Evolutionary conservation across 1,140 invertebrate species (phyloP).

Genomic region (Ceratitis capitata): DNA sequence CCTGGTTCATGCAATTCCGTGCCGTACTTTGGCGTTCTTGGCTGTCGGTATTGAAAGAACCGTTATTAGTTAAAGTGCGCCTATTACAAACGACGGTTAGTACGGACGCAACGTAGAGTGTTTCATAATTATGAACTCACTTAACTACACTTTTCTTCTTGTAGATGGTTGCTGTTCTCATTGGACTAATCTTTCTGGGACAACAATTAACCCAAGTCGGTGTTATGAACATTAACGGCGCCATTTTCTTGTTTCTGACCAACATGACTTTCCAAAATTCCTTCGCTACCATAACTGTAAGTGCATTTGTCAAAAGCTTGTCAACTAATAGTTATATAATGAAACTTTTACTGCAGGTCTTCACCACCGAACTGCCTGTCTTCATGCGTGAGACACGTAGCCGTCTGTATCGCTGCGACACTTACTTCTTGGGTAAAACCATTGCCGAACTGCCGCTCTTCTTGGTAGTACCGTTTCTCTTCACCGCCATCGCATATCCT

Average conservation of each 20-base stretch:
- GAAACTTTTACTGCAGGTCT: constrained; percentile 74
- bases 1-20: constrained; percentile 87
- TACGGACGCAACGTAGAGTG: constrained; percentile 68
- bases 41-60: constrained; percentile 88
- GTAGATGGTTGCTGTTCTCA: constrained; percentile 84
- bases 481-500: constrained; percentile 87
- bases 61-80: constrained; percentile 87
- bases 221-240: constrained; percentile 95
- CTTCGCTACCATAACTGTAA: constrained; percentile 87
- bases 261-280: constrained; percentile 96
- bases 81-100: constrained; percentile 88
- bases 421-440: constrained; percentile 93
- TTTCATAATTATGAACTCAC: too few species aligned
- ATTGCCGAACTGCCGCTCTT: constrained; percentile 87
- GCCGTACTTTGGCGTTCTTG: constrained; percentile 92
- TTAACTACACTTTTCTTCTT: constrained; percentile 47
- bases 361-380: constrained; percentile 90
- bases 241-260: constrained; percentile 90
- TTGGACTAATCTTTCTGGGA: constrained; percentile 90
- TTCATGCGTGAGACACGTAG: constrained; percentile 91
- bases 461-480: constrained; percentile 82
- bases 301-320: constrained; percentile 56
- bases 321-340: neutral
- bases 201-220: constrained; percentile 87
- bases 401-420: constrained; percentile 91